Evolutionary conservation across 2,888 invertebrate species (phyloP).

Genomic region (Prosapia bicincta): DNA sequence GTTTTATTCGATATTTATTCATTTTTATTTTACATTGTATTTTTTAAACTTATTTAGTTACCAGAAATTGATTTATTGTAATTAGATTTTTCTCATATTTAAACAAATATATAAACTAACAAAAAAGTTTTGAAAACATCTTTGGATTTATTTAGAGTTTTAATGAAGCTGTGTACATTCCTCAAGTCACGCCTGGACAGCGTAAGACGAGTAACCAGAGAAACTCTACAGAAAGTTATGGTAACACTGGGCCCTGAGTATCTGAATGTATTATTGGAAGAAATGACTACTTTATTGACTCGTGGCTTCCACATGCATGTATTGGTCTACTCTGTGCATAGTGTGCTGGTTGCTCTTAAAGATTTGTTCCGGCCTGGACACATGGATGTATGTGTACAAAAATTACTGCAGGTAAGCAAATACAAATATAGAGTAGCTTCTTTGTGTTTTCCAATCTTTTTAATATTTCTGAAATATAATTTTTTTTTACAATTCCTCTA

Average conservation of each 20-base stretch:
- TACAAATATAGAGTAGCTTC: no score
- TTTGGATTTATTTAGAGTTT: slow-evolving; percentile 65
- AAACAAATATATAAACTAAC: no score
- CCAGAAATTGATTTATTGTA: no score
- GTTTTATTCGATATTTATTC: no score
- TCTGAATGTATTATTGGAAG: slow-evolving; percentile 70
- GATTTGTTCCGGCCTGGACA: slow-evolving; percentile 68
- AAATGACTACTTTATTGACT: slow-evolving; percentile 74
- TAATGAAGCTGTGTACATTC: slow-evolving; percentile 87
- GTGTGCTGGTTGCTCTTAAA: slow-evolving; percentile 71
- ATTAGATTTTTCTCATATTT: no score
- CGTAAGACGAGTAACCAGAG: slow-evolving; percentile 78
- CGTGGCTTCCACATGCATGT: slow-evolving; percentile 95
- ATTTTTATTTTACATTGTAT: no score
- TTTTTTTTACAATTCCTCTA: no score
- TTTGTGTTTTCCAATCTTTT: no score
- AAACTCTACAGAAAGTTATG: slow-evolving; percentile 92
- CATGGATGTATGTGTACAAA: slow-evolving; percentile 72
- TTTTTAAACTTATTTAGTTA: no score
- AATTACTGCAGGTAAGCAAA: slow-evolving; percentile 69
- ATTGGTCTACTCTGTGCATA: slow-evolving; percentile 82
- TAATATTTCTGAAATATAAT: no score
- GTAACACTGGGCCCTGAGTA: slow-evolving; percentile 77
- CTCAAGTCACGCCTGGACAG: slow-evolving; percentile 85
- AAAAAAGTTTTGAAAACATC: no score